Conservation (phyloP, 2,113 vertebrate species). For the Coracopsis vasa region DNA sequence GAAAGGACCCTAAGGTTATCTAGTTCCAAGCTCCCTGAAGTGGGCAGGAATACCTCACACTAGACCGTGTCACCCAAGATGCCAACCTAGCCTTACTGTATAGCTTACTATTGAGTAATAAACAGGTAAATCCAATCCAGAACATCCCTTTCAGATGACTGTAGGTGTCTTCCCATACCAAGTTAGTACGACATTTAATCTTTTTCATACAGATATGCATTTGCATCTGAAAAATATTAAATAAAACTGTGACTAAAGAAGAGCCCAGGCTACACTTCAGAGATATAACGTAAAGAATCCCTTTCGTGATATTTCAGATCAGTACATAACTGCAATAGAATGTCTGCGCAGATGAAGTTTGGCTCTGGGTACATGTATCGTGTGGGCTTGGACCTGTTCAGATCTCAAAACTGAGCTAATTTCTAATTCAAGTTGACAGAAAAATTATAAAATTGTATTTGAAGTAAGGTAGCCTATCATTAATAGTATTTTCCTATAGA, state of each 20-base stretch:
- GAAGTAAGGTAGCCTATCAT: neutral
- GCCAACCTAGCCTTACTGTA: neutral
- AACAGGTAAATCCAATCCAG: neutral
- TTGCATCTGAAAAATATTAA: neutral
- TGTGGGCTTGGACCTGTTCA: neutral
- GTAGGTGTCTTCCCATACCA: neutral
- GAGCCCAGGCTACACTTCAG: neutral
- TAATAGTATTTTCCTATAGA: conserved; percentile 37
- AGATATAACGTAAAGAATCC: neutral
- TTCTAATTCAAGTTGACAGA: neutral
- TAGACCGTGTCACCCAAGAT: neutral
- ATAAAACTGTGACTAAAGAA: neutral
- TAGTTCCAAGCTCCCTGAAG: neutral
- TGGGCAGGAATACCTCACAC: neutral
- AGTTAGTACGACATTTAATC: neutral
- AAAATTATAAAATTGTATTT: neutral
- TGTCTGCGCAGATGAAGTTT: neutral
- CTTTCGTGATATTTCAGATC: neutral
- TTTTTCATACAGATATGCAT: neutral
- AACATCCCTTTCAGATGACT: neutral
- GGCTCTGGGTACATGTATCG: neutral
- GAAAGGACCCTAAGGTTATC: neutral
- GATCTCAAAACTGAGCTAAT: neutral
- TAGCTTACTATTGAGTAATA: neutral
- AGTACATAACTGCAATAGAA: neutral